These are phyloP conservation scores for Agrotis ipsilon DNA, from an alignment of 2,888 invertebrate genomes.

Conservation along the genomic window DNA sequence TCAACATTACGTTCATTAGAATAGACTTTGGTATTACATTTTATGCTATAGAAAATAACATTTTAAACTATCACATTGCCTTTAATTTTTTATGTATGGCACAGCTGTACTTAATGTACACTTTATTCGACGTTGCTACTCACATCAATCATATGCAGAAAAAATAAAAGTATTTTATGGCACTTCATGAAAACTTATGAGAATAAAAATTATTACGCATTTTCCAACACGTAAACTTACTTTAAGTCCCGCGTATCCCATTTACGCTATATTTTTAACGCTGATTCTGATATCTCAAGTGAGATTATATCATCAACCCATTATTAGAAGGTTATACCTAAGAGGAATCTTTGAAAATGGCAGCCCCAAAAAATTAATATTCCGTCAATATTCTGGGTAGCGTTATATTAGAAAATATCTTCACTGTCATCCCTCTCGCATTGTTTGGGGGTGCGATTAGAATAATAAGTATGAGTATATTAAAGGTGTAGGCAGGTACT, in stretches of 20 bases:
- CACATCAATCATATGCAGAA: too few relatives aligned
- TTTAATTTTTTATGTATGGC: too few relatives aligned
- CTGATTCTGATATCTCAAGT: too few relatives aligned
- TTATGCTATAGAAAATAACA: too few relatives aligned
- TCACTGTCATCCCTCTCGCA: constrained; percentile 44
- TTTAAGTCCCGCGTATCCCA: not conserved
- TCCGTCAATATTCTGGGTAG: constrained; percentile 49
- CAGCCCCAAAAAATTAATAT: constrained; percentile 59
- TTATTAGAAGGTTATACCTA: constrained; percentile 51
- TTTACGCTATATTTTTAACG: too few relatives aligned
- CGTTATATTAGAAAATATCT: constrained; percentile 69
- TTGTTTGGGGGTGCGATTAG: constrained; percentile 44
- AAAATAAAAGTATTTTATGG: too few relatives aligned
- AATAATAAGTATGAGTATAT: constrained; percentile 36
- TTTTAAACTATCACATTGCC: too few relatives aligned
- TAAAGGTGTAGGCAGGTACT: not conserved
- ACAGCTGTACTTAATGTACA: too few relatives aligned
- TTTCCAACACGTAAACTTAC: not conserved
- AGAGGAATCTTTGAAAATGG: constrained; percentile 23
- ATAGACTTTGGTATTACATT: too few relatives aligned
- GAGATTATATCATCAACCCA: constrained; percentile 10
- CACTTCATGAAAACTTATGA: too few relatives aligned
- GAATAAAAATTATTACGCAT: not conserved
- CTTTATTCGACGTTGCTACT: too few relatives aligned
- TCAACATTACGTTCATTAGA: not conserved